phyloP scores from a whole-genome alignment of 2,113 vertebrate species.

The Chelonoidis abingdonii region DNA sequence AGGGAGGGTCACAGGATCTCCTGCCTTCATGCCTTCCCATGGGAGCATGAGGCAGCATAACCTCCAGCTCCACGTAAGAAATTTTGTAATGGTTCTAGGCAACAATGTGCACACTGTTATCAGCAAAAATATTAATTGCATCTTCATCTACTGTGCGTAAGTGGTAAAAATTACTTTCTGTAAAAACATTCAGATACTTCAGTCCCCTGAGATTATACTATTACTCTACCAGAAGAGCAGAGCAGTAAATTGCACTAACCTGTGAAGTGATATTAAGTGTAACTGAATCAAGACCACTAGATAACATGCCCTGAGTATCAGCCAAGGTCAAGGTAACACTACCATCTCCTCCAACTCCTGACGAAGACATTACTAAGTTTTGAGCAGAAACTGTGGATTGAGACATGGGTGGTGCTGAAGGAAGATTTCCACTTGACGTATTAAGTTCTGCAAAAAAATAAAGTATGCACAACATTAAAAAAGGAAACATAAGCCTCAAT shows the following conservation, averaged over 20 bases:
- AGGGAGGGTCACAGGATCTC: not conserved
- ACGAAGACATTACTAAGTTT: slow-evolving; percentile 93
- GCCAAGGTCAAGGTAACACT: slow-evolving; percentile 95
- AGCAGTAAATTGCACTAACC: slow-evolving; percentile 72
- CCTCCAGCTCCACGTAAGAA: not conserved
- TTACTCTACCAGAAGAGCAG: not conserved
- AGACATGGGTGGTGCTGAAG: slow-evolving; percentile 84
- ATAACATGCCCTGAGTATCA: slow-evolving; percentile 93
- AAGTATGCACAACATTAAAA: not conserved
- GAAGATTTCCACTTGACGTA: slow-evolving; percentile 82
- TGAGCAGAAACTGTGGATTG: slow-evolving; percentile 85
- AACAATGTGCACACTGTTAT: fast-evolving
- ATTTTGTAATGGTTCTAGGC: not conserved
- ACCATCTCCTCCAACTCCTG: slow-evolving; percentile 87
- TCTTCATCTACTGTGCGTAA: not conserved
- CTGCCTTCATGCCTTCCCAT: not conserved
- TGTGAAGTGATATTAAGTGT: slow-evolving; percentile 94
- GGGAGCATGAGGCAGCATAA: not conserved
- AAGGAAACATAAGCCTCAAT: not conserved
- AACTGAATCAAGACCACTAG: slow-evolving; percentile 89
- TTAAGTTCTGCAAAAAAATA: slow-evolving; percentile 75
- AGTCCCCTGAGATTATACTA: not conserved
- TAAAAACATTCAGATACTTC: not conserved
- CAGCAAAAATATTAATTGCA: not conserved
- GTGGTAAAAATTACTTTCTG: not conserved